phyloP scores from a whole-genome alignment of 2,888 invertebrate species.

The Saturnia pavonia region DNA sequence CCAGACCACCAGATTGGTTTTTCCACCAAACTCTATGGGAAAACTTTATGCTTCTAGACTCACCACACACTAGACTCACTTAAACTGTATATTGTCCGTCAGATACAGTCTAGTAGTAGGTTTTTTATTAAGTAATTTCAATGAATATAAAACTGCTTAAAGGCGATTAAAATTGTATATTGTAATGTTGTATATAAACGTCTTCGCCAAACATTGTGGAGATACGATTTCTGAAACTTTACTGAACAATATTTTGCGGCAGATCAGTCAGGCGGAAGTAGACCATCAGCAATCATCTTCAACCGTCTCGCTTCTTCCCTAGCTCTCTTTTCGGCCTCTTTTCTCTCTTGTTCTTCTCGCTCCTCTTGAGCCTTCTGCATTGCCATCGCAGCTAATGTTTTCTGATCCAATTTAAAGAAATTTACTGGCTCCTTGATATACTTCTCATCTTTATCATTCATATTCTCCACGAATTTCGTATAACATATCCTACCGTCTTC shows the following conservation, averaged over 20 bases:
- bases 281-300: conserved; percentile 65
- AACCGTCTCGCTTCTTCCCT: conserved; percentile 64
- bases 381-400: conserved; percentile 70
- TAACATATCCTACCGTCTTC: conserved; percentile 59
- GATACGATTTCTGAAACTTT: neutral
- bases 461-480: conserved; percentile 67
- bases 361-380: conserved; percentile 66
- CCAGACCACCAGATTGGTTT: no score
- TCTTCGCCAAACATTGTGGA: neutral
- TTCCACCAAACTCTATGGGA: no score
- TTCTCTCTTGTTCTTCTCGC: conserved; percentile 55
- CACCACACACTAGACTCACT: no score
- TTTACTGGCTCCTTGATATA: conserved; percentile 69
- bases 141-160: no score
- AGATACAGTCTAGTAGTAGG: no score
- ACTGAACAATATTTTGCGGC: neutral
- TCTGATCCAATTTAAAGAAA: conserved; percentile 73
- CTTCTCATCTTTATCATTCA: conserved; percentile 65
- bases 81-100: no score
- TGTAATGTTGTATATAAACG: no score
- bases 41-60: no score
- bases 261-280: conserved; percentile 38
- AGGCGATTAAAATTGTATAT: no score
- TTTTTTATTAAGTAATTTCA: no score
- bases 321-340: conserved; percentile 58